A percentile compares a stretch with the other conserved stretches of the same genome.
phyloP scores from a whole-genome alignment of 2,888 invertebrate genomes.

The Gandaritis pyraliata region DNA sequence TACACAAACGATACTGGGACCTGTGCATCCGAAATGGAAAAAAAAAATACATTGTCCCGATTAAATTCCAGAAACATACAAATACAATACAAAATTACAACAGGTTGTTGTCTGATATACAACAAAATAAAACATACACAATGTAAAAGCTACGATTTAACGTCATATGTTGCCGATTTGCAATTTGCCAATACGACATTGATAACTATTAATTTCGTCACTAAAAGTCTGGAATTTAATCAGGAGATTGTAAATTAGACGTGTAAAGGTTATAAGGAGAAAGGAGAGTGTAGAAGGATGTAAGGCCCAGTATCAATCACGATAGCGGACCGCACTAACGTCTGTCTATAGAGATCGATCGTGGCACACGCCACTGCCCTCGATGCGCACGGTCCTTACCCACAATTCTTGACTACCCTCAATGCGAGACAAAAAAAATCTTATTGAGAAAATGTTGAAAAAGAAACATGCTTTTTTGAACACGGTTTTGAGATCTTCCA shows the following conservation, averaged over 20 bases:
- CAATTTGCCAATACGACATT: not conserved
- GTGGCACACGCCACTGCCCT: constrained; percentile 71
- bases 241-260: constrained; percentile 18
- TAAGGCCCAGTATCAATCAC: constrained; percentile 21
- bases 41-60: constrained; percentile 18
- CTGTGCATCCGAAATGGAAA: constrained; percentile 19
- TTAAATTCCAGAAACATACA: constrained; percentile 25
- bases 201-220: constrained; percentile 17
- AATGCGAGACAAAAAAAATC: constrained; percentile 15
- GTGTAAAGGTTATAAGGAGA: not conserved
- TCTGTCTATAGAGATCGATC: constrained; percentile 76
- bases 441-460: not conserved
- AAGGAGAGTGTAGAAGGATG: constrained; percentile 18
- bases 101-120: constrained; percentile 29
- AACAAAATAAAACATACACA: constrained; percentile 24
- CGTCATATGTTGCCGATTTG: constrained; percentile 13
- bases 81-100: constrained; percentile 16
- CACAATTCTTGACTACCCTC: constrained; percentile 19
- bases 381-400: constrained; percentile 62
- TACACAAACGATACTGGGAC: constrained; percentile 48
- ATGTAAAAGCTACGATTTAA: constrained; percentile 13
- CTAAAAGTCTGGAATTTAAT: constrained; percentile 20
- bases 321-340: constrained; percentile 39
- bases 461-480: not conserved
- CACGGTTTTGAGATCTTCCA: too few species aligned